Evolutionary conservation across 2,797 vertebrate species (phyloP), one percentile per base, ranked within the genome.

Genomic region (Sphaeramia orbicularis): DNA sequence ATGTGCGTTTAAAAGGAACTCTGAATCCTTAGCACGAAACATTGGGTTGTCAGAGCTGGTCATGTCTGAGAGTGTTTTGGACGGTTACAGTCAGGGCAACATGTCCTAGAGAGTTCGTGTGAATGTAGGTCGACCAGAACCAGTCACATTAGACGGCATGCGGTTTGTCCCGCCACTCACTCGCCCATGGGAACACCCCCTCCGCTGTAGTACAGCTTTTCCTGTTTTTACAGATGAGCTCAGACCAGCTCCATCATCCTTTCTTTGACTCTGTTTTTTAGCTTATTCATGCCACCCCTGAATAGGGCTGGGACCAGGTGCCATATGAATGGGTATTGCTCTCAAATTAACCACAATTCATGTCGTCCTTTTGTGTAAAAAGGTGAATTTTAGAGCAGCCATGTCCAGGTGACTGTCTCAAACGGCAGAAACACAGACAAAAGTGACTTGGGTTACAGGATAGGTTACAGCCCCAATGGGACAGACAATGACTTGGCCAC

Each of bases 361-460:
- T 81, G 81, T 81, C 82, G 67, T 80, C 73, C 90, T 85, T 89
- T 92, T 91, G 81, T 91, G 75, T 76, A 30, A 86, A 85, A 82
- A 89, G 88, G 84, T 89, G 86, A 92, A 86, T 92, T 90, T 92
- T 84, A 82, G 88, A 86, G 83, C 90, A 84, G 76, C 37, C 64
- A 18, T 78, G 85, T 83, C 85, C 83, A 90, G 87, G 90, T 90
- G 86, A 87, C 78, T 69, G 84, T 88, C 79, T 88, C 80, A 81
- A 84, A 79, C 69, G 15, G 49, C 77, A 74, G 66, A 79, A 74
- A 86, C 70, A 35, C 80, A 92, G 91, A 94, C 93, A 92, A 86
- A 90, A 88, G 81, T 78, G 81, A 77, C 82, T 93, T 85, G 65
- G 67, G 83, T 94, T 93, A 92, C 93, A 78, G 84, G 88, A 86